Base-by-base conservation (phyloP, 2,888 invertebrate genomes). In the Synanthedon myopaeformis region DNA sequence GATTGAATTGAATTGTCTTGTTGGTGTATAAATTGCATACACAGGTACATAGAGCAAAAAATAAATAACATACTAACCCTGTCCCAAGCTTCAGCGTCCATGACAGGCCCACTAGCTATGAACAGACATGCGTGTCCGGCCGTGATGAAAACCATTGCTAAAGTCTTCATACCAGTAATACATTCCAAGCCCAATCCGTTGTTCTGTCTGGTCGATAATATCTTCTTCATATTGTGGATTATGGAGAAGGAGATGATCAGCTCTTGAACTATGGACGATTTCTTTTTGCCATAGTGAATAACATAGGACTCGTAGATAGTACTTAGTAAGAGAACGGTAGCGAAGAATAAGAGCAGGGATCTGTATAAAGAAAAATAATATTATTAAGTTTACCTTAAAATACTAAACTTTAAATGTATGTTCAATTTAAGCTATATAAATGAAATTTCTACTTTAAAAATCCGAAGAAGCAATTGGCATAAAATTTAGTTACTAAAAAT, bases 61-160 rank as follows among this genome's bases (percentile, higher is more conserved):
- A 35, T 8, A 10, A 8, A 35, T 35, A 35, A 35, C 6, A 6
- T 10, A 62, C 77, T 79, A 75, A 92, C 92, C 72, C 89, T 69
- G 62, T 89, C 87, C 81, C 89, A 90, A 65, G 91, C 92, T 57
- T 88, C 86, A 12, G 88, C 85, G 67, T 93, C 93, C 72, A 90
- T 84, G 0, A 92, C 88, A 0, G 93, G 93, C 52, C 93, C 92
- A 64, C 91, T 90, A 17, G 91, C 88, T 50, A 91, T 87, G 64
- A 92, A 93, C 51, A 92, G 76, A 42, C 92, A 79, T 0, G 91
- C 89, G 67, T 93, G 93, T 0, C 92, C 92, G 42, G 84, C 82
- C 5, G 93, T 76, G 51, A 93, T 92, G 51, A 92, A 86, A 0
- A 89, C 59, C 93, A 93, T 93, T 0, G 92, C 89, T 51, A 92